These are phyloP conservation scores for Caloenas nicobarica DNA, from an alignment of 2,113 vertebrate genomes.

Conservation along the genomic window DNA sequence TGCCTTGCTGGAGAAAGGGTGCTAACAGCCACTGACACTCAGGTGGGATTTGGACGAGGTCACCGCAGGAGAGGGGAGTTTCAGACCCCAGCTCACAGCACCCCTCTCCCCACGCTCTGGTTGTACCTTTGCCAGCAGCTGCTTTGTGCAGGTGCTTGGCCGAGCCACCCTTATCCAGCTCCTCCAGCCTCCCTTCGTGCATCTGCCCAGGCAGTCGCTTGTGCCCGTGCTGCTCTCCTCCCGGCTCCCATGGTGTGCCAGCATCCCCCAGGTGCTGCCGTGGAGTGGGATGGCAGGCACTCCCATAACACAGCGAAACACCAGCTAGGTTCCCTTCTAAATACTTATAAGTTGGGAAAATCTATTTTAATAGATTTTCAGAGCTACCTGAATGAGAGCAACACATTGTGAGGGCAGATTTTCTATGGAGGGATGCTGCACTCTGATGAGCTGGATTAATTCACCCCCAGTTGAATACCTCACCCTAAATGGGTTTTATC, in stretches of 20 bases:
- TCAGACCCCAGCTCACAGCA: not conserved
- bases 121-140: not conserved
- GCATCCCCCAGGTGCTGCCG: not conserved
- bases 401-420: not conserved
- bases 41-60: not conserved
- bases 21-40: not conserved
- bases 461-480: not conserved
- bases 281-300: not conserved
- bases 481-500: not conserved
- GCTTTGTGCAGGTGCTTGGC: not conserved
- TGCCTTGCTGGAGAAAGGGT: rapidly evolving
- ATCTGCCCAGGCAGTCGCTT: rapidly evolving
- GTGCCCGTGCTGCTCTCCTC: not conserved
- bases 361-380: not conserved
- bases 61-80: not conserved
- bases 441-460: not conserved
- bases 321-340: not conserved
- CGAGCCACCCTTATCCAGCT: not conserved
- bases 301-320: not conserved
- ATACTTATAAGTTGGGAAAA: not conserved
- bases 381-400: not conserved
- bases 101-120: rapidly evolving
- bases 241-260: not conserved
- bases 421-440: not conserved
- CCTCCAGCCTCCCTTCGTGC: not conserved